Conservation (phyloP, 2,888 invertebrate genomes). For the Polietes domitor region DNA sequence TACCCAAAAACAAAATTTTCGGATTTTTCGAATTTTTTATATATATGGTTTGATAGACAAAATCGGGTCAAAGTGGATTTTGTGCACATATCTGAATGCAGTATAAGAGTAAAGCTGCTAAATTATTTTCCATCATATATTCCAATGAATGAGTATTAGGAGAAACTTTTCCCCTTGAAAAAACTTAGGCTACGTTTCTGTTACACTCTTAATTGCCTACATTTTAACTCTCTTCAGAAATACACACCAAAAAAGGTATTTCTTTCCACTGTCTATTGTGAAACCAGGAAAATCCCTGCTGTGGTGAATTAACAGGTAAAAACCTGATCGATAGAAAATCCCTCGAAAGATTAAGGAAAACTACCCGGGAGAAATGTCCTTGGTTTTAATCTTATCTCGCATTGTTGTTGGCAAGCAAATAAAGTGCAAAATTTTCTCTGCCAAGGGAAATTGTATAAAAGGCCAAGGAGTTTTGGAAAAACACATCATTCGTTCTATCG, state of each 20-base stretch:
- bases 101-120: no score
- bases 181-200: not conserved
- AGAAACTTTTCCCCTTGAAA: not conserved
- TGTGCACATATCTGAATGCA: no score
- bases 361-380: not conserved
- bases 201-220: not conserved
- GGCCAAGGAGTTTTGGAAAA: not conserved
- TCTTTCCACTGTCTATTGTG: slow-evolving; percentile 4
- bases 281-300: slow-evolving; percentile 43
- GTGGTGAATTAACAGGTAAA: slow-evolving; percentile 28
- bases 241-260: not conserved
- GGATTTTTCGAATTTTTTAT: no score
- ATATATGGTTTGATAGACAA: no score
- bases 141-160: no score
- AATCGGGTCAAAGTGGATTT: no score
- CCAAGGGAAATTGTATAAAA: slow-evolving; percentile 52
- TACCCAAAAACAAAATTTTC: no score
- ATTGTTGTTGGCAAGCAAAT: slow-evolving; percentile 12
- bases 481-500: slow-evolving; percentile 68
- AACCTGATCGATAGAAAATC: not conserved
- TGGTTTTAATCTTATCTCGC: not conserved
- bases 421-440: not conserved
- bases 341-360: not conserved
- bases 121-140: not conserved
- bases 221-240: not conserved